Conservation (phyloP, 2,888 invertebrate species). For the Andrena camellia region DNA sequence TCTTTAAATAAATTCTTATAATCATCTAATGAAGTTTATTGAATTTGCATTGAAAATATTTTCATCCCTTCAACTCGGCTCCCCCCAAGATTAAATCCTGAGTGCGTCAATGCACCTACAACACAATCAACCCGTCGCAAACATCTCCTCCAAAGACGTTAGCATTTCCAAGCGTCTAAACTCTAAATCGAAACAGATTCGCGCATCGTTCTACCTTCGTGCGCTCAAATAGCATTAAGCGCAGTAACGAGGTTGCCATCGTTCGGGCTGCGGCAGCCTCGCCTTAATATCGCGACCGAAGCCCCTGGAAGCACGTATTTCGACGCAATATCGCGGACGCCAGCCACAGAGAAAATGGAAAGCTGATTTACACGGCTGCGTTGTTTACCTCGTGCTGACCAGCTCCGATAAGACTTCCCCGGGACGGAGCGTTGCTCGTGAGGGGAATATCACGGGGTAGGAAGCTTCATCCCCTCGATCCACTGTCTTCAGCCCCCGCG, state of each 20-base stretch:
- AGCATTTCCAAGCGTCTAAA: not conserved
- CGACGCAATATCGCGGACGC: not conserved
- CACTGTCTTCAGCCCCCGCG: constrained; percentile 4
- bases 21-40: no score
- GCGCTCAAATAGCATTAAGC: not conserved
- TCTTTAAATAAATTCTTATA: no score
- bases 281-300: not conserved
- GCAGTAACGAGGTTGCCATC: not conserved
- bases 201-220: not conserved
- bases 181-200: not conserved
- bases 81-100: no score
- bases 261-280: not conserved
- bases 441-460: not conserved
- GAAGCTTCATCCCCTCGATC: not conserved
- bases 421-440: not conserved
- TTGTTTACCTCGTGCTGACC: constrained; percentile 1
- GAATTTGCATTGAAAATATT: no score
- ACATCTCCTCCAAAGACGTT: not conserved
- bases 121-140: not conserved
- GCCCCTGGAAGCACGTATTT: not conserved
- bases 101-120: no score
- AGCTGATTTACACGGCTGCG: not conserved
- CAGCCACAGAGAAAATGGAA: not conserved
- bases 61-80: no score
- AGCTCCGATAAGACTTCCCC: not conserved